A percentile compares a stretch with the other conserved stretches of the same genome.
Conservation (phyloP, 37 sponge, comb jelly and placozoan genomes). For the Cliona cf. orientalis region DNA sequence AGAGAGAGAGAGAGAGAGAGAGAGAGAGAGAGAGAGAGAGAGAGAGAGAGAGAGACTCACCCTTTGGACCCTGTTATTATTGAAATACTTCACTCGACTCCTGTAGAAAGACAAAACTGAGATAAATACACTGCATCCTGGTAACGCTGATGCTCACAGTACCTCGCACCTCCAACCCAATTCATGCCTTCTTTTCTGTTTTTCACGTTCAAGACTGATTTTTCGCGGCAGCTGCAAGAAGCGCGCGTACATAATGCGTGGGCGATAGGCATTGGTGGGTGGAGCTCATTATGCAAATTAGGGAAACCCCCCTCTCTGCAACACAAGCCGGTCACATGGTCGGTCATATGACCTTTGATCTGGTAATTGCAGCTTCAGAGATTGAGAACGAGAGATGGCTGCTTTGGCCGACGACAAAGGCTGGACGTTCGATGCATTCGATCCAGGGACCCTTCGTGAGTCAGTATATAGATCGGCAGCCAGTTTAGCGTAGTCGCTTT, state of each 20-base stretch:
- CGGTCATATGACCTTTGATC: constrained; percentile 18
- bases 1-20: too few species aligned
- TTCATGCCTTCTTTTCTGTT: constrained; percentile 70
- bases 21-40: too few species aligned
- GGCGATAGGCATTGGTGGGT: neutral
- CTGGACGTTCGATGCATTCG: constrained; percentile 83
- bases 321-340: neutral
- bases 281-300: constrained; percentile 48
- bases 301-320: constrained; percentile 9
- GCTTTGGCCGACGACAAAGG: constrained; percentile 37
- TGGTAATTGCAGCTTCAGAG: neutral
- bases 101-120: constrained; percentile 27
- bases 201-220: too few species aligned
- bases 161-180: constrained; percentile 88
- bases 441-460: constrained; percentile 78
- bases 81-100: constrained; percentile 58
- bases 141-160: neutral
- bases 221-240: neutral
- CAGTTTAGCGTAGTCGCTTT: too few species aligned
- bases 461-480: neutral
- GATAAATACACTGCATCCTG: neutral
- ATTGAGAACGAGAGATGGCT: constrained; percentile 43
- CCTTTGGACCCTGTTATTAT: constrained; percentile 65
- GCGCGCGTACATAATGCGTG: neutral
- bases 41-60: constrained; percentile 11